Evolutionary conservation across 2,888 invertebrate species (phyloP), one percentile per base, ranked within the genome.

Genomic region (Argyresthia goedartella): DNA sequence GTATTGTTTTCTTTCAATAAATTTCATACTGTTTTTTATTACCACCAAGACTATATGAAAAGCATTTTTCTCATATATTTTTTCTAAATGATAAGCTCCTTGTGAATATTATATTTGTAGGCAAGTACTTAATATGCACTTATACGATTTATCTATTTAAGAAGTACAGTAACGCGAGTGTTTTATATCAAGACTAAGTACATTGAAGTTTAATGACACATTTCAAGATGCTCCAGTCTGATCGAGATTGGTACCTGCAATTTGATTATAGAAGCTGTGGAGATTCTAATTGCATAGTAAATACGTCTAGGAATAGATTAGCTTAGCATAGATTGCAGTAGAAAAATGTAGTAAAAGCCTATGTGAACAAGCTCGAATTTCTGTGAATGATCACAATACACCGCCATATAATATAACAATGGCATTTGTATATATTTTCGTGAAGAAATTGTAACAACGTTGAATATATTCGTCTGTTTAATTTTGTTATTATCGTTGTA

Each of bases 1-100:
- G 25, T 25, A 25, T 25, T 25, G 25, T 25, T 25, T 25, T 25
- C 25, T 25, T 25, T 25, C 25, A 6, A 25, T 25, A 25, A 25
- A 25, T 2, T 25, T 25, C 25, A 25, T 6, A 25, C 6, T 25
- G 25, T 25, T 25, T 6, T 25, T 2, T 25, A 25, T 6, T 25
- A 25, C 2, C 25, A 2, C 25, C 25, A 25, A 25, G 25, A 25
- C 25, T 4, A 25, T 25, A 25, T 25, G 25, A 25, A 25, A 25
- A 25, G 25, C 25, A 25, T 25, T 25, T 25, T 25, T 2, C 25
- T 25, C 25, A 4, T 25, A 10, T 35, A 69, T 66, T 66, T 73
- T 76, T 67, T 73, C 73, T 77, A 80, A 77, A 73, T 71, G 72
- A 76, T 82, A 85, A 85, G 85, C 85, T 85, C 82, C 69, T 80